phyloP scores from a whole-genome alignment of 2,888 invertebrate species.

The Cinara cedri region DNA sequence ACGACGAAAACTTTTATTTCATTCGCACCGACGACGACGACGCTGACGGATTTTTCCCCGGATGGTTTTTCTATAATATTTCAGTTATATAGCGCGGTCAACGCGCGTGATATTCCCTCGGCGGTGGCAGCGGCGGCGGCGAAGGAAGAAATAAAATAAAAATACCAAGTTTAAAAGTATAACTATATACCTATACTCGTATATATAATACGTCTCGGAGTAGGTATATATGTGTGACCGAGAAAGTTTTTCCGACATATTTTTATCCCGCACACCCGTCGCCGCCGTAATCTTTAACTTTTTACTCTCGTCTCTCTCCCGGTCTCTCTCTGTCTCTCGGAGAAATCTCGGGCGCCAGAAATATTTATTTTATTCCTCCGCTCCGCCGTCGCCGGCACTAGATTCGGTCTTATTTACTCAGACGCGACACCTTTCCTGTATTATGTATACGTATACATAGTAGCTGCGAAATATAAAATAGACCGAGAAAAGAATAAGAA shows the following conservation, averaged over 20 bases:
- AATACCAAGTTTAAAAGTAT: slow-evolving; percentile 30
- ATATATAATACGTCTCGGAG: no score
- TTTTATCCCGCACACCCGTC: slow-evolving; percentile 30
- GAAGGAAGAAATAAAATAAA: slow-evolving; percentile 36
- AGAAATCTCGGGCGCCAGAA: slow-evolving; percentile 27
- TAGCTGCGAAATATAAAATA: not conserved
- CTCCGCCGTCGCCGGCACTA: not conserved
- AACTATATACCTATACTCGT: not conserved
- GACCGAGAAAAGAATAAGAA: not conserved
- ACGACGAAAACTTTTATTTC: slow-evolving; percentile 20
- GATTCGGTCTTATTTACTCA: slow-evolving; percentile 40
- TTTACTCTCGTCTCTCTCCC: slow-evolving; percentile 44
- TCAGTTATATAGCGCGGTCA: slow-evolving; percentile 29
- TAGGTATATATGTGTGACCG: slow-evolving; percentile 19
- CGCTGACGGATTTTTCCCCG: slow-evolving; percentile 1
- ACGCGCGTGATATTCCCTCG: slow-evolving; percentile 30
- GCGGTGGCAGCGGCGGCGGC: not conserved
- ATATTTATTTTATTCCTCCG: slow-evolving; percentile 38
- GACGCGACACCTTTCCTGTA: not conserved
- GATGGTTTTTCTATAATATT: slow-evolving; percentile 11
- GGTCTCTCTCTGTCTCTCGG: no score
- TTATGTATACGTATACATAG: no score
- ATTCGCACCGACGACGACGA: not conserved
- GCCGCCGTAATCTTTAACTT: slow-evolving; percentile 50
- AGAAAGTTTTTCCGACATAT: slow-evolving; percentile 51